A percentile compares a stretch with the other conserved stretches of the same genome.
These are phyloP conservation scores for Spea hammondii DNA, from an alignment of 2,797 vertebrate genomes.

Conservation along the genomic window DNA sequence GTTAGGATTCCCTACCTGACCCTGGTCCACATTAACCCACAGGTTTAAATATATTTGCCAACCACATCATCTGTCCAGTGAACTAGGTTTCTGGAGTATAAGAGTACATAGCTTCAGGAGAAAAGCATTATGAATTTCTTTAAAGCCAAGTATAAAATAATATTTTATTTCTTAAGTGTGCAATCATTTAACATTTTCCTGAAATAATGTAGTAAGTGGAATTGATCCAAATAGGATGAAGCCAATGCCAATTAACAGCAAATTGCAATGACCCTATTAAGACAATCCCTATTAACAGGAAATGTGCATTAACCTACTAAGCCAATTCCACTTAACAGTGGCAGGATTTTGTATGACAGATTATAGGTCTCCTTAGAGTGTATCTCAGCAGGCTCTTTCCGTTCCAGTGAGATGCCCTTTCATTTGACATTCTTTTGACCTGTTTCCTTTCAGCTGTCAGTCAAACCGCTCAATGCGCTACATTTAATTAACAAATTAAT, in stretches of 20 bases:
- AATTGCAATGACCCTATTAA: conserved; percentile 38
- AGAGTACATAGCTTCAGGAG: too few relatives aligned
- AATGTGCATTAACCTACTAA: conserved; percentile 22
- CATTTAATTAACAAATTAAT: conserved; percentile 43
- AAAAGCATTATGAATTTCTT: too few relatives aligned
- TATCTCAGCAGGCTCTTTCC: conserved; percentile 23
- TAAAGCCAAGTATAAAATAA: background rate
- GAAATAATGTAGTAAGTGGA: conserved; percentile 22
- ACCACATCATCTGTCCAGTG: too few relatives aligned
- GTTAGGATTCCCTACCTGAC: too few relatives aligned
- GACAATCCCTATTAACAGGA: conserved; percentile 27
- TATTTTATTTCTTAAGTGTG: background rate
- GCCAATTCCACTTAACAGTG: conserved; percentile 28
- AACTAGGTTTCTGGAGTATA: too few relatives aligned
- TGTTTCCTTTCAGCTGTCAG: conserved; percentile 31
- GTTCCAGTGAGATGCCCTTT: background rate
- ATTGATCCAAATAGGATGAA: conserved; percentile 14
- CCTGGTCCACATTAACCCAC: too few relatives aligned
- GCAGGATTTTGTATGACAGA: conserved; percentile 28
- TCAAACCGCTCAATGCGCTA: conserved; percentile 24
- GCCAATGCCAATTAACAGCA: conserved; percentile 34
- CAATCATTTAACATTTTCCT: conserved; percentile 9
- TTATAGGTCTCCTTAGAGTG: conserved; percentile 10
- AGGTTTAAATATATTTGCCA: too few relatives aligned
- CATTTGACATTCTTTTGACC: conserved; percentile 18